Evolutionary conservation across 2,888 invertebrate genomes (phyloP), one percentile per base, ranked within the genome.

Genomic region (Microctonus brassicae): DNA sequence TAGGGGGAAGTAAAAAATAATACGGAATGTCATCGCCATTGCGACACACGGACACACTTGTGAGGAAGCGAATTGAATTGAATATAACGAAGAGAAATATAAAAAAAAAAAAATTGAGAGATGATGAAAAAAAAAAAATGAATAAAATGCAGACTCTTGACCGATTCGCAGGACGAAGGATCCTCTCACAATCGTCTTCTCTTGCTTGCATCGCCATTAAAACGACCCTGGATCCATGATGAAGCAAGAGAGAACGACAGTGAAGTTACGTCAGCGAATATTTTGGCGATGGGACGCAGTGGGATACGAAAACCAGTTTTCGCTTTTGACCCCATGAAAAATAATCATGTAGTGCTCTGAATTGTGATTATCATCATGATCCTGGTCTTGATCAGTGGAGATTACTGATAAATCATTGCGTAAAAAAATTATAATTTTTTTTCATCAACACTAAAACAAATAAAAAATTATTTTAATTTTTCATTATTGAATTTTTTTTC

Each of bases 291-390:
- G n/a, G 57, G 65, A 65, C 60, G 65, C 58, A 9, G 39, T 61
- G 55, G 55, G 52, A 42, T 34, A 52, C 22, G 55, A 52, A 77
- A 78, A 78, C 78, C 78, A 77, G 78, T 78, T 78, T 75, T 73
- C 60, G 72, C 62, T 73, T 75, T 76, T 76, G 74, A 72, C 73
- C 70, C 70, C 52, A 61, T 70, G 47, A 17, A 47, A 47, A 47
- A 57, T 58, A 52, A 70, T 66, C 66, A 66, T 61, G 39, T 66
- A 62, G 13, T 63, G 24, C 61, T 61, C 20, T 57, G 24, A 57
- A 66, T 66, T 39, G 57, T 57, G n/a, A 66, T 57, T 36, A 65
- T 36, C 36, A n/a, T 47, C 39, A 39, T 22, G 47, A 47, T 47
- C 47, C 47, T 17, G 7, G 7, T 29, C 3, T 29, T n/a, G 39